Conservation (phyloP, 2,113 vertebrate species). For the Cricetomys ansorgei region DNA sequence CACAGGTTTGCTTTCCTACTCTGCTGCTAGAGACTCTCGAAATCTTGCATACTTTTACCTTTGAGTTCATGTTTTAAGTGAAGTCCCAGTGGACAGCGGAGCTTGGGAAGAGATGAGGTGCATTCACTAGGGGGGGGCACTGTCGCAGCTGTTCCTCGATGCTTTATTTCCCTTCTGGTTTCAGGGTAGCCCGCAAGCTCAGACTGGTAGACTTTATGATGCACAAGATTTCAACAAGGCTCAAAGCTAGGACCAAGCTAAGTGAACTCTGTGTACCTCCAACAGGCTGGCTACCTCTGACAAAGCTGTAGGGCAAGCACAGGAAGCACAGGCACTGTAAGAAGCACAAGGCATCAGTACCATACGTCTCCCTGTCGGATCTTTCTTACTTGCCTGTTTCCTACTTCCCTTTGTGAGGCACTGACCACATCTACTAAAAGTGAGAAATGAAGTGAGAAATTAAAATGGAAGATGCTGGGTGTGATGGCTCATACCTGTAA, state of each 20-base stretch:
- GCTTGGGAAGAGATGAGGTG: not conserved
- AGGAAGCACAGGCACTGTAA: not conserved
- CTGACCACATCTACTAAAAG: not conserved
- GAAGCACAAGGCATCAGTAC: not conserved
- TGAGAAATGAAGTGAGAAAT: not conserved
- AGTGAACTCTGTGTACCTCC: not conserved
- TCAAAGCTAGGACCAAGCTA: not conserved
- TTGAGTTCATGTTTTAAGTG: not conserved
- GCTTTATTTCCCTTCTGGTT: fast-evolving
- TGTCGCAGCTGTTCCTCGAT: not conserved
- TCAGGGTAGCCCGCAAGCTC: not conserved
- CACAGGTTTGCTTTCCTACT: not conserved
- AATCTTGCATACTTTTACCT: not conserved
- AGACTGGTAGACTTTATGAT: not conserved
- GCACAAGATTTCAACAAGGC: not conserved
- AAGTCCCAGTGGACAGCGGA: not conserved
- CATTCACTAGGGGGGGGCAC: fast-evolving
- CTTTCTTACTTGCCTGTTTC: not conserved
- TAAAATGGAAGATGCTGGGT: not conserved
- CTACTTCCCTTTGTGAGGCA: not conserved
- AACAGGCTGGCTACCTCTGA: not conserved
- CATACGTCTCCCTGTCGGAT: not conserved
- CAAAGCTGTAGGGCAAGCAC: not conserved
- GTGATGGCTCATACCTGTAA: not conserved
- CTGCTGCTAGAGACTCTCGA: not conserved